Evolutionary conservation across 2,888 invertebrate species (phyloP), one percentile per base, ranked within the genome.

Genomic region (Drosophila villosipedis): DNA sequence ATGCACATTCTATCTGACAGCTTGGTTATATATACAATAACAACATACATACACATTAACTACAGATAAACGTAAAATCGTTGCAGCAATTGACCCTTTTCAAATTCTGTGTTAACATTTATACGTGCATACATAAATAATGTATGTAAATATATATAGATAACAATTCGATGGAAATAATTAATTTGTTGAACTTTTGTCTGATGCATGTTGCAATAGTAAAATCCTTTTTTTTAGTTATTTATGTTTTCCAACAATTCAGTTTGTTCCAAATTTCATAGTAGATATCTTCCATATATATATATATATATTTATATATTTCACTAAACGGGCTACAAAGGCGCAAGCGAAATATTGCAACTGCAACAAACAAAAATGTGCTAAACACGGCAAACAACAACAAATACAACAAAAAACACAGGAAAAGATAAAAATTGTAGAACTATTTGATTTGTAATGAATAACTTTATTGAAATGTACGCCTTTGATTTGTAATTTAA

Each of bases 391-490:
- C 66, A 57, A 69, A 67, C 30, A 61, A 66, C 30, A 61, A 61
- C 12, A 66, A 41, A n/a, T 60, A 55, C 9, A 25, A 39, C n/a
- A 59, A 35, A 33, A 65, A 60, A 80, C 58, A 65, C 65, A 82
- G 73, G 68, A 80, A 82, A 47, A 59, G 57, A 78, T 68, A 71
- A 58, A 68, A 78, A 86, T 68, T 78, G 84, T 85, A 85, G 91
- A 90, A 78, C 76, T 90, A 86, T 85, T 90, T 86, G 91, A 90
- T 89, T 89, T 90, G 74, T 90, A 90, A 89, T 89, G 83, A 89
- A 78, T 80, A 83, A 83, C 86, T 84, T 90, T 85, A 88, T 85
- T 69, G 67, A 69, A 83, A 89, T 85, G 80, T 84, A 84, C 80
- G 84, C 83, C 89, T 90, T 90, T 84, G 77, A 88, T 84, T 84